Conservation (phyloP, 2,113 vertebrate genomes). For the Syrmaticus mikado region DNA sequence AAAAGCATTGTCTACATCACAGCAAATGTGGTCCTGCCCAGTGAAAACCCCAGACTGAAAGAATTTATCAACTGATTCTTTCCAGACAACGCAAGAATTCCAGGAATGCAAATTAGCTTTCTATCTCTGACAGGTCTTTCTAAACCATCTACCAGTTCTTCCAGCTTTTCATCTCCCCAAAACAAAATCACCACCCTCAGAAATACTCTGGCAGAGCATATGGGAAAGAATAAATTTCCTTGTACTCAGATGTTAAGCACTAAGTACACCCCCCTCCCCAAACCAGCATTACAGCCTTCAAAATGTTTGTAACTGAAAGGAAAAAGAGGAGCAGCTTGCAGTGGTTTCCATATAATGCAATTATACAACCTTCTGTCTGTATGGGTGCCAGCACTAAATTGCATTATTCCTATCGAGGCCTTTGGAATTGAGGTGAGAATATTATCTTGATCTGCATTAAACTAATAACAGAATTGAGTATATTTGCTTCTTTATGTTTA, state of each 20-base stretch:
- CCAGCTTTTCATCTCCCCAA: neutral
- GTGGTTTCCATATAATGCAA: constrained; percentile 45
- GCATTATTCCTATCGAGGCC: constrained; percentile 28
- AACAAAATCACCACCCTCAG: constrained; percentile 24
- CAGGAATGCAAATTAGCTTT: constrained; percentile 26
- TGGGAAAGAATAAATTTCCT: neutral
- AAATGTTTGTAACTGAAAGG: constrained; percentile 38
- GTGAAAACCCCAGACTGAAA: neutral
- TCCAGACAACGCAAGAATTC: constrained; percentile 30
- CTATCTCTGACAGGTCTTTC: neutral
- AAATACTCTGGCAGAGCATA: constrained; percentile 1
- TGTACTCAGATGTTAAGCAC: neutral
- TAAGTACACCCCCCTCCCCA: neutral
- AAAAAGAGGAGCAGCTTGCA: constrained; percentile 15
- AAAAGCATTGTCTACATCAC: neutral
- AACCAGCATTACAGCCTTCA: constrained; percentile 11
- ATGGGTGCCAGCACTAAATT: constrained; percentile 10
- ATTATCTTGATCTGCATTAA: constrained; percentile 55
- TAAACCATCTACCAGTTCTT: constrained; percentile 23
- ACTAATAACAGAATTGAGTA: constrained; percentile 23
- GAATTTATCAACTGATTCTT: constrained; percentile 32
- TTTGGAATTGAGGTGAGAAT: constrained; percentile 42
- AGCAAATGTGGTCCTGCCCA: neutral
- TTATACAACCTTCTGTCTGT: constrained; percentile 41
- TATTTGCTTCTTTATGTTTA: constrained; percentile 43